Base-by-base conservation (phyloP, 2,797 vertebrate species). In the Carapus acus region DNA sequence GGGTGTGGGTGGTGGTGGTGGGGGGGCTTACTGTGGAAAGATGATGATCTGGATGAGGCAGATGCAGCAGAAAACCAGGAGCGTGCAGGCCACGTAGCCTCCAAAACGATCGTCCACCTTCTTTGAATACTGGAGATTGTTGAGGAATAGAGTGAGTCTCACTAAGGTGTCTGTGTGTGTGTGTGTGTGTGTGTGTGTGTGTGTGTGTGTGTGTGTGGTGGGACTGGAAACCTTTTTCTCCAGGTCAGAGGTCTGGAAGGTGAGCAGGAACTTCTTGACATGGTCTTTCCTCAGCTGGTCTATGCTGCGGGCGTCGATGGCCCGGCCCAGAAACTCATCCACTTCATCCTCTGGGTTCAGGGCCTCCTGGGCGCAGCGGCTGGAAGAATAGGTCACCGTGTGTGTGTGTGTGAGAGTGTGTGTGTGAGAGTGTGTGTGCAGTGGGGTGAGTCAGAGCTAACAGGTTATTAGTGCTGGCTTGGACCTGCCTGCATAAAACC, bases 211-310 rank as follows among this genome's bases (percentile, higher is more conserved):
- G 16, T 43, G n/a, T 36, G 42, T 37, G 44, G 9, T 33, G 31
- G 9, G 9, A 40, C 54, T 29, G 9, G 0, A 17, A 51, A 93
- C 95, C 93, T 94, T 96, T 83, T 91, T 94, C 84, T 98, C 95
- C 13, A 96, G 87, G 9, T 91, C 83, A 0, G 87, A 75, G 0
- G 89, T 92, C 86, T 95, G 93, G 79, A 98, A 98, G 57, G 93
- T 98, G 71, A 97, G 94, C 57, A 96, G 84, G 80, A 98, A 95
- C 69, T 92, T 94, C 76, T 93, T 95, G 71, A 97, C 94, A 0
- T 98, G 93, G 77, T 97, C 94, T 80, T 93, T 94, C 60, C 95
- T 89, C 57, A 97, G 89, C 82, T 95, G 94, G 78, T 98, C 92
- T 0, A 97, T 97, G 87, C 94, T 97, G 49, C 94, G 92, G 1